Evolutionary conservation across 2,113 vertebrate species (phyloP).

Genomic region (Mus musculus): GRCm39 chr12:79397001-79397500

Average conservation of each 20-base stretch:
- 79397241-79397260: conserved; percentile 37
- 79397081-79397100: neutral
- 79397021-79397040: neutral
- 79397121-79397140: neutral
- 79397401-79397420: neutral
- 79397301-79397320: conserved; percentile 2
- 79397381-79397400: neutral
- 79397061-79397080: neutral
- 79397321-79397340: conserved; percentile 34
- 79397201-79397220: neutral
- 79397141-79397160: conserved; percentile 1
- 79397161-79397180: neutral
- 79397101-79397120: neutral
- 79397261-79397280: conserved; percentile 36
- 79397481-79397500: neutral
- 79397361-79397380: neutral
- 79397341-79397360: neutral
- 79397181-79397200: neutral
- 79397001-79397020: conserved; percentile 28
- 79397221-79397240: conserved; percentile 2
- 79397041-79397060: neutral
- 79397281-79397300: conserved; percentile 1
- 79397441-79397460: neutral
- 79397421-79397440: neutral
- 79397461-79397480: neutral